Evolutionary conservation across 1,140 invertebrate species (phyloP).

Genomic region (Propsilocerus akamusi): DNA sequence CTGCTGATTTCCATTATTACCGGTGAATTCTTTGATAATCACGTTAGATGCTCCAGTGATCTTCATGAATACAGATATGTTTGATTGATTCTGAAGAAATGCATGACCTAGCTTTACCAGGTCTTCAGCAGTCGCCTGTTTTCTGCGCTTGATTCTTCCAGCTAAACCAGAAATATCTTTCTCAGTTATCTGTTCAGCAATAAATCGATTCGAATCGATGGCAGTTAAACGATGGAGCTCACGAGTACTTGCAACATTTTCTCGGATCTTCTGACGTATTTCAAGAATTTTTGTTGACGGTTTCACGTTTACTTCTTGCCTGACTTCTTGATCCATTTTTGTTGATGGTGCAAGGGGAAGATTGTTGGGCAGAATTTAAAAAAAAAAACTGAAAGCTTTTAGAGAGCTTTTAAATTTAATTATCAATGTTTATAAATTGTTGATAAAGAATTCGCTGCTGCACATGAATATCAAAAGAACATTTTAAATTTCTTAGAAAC

Average conservation of each 20-base stretch:
- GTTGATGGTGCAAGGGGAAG: too few species aligned
- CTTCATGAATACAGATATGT: conserved; percentile 15
- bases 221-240: background rate
- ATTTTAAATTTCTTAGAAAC: too few species aligned
- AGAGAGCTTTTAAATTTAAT: too few species aligned
- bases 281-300: too few species aligned
- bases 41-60: conserved; percentile 16
- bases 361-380: too few species aligned
- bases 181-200: conserved; percentile 13
- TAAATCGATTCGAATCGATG: conserved; percentile 5
- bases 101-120: conserved; percentile 16
- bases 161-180: conserved; percentile 17
- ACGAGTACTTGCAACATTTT: background rate
- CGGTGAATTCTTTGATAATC: conserved; percentile 18
- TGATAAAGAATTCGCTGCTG: too few species aligned
- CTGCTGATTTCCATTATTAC: conserved; percentile 14
- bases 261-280: background rate
- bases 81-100: conserved; percentile 14
- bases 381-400: too few species aligned
- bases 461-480: too few species aligned
- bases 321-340: too few species aligned
- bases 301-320: too few species aligned
- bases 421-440: too few species aligned
- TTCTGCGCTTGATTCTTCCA: conserved; percentile 16
- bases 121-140: conserved; percentile 18